Base-by-base conservation (phyloP, 2,888 invertebrate genomes). In the Sesia apiformis region DNA sequence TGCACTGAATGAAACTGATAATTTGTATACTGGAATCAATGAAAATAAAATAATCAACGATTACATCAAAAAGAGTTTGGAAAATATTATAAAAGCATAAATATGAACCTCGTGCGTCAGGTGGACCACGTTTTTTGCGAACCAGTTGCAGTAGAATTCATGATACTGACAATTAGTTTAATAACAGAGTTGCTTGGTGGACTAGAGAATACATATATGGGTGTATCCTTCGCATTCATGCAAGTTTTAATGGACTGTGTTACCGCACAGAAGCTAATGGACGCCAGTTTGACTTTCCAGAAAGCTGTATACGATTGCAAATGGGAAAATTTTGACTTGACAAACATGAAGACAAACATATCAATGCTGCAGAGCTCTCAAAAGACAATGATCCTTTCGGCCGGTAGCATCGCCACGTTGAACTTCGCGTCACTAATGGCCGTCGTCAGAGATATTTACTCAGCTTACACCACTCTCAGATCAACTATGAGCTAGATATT, bases 161-260 rank as follows among this genome's bases (percentile, higher is more conserved):
- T 66, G 0, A 58, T 76, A 4, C 62, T 81, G 0, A 65, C 72
- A 0, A 54, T 72, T 3, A 74, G 72, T 3, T 57, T 83, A 0
- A 74, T 78, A 51, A 69, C 76, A 1, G 78, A 76, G 60, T 53
- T 82, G n/a, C 67, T 83, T 0, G 81, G 78, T 3, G 76, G 81
- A 0, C 55, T 83, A 51, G 70, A 80, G 38, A 78, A 81, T 4
- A 82, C 79, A 0, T 77, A 69, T 42, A 39, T 81, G 3, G 63
- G 75, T 52, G 53, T 82, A 38, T 78, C 78, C 0, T 82, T 68
- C 51, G 69, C 79, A 0, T 57, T 82, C 4, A 60, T 69, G 1
- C 81, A 78, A 54, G 63, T 84, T 3, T 65, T 63, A 4, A 64
- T 74, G 55, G 74, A 77, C 53, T 77, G 75, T 43, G 63, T 66